Percentiles rank a stretch among this genome's conserved stretches.
Evolutionary conservation across 2,113 vertebrate genomes (phyloP).

Genomic region (Siniperca knerii): DNA sequence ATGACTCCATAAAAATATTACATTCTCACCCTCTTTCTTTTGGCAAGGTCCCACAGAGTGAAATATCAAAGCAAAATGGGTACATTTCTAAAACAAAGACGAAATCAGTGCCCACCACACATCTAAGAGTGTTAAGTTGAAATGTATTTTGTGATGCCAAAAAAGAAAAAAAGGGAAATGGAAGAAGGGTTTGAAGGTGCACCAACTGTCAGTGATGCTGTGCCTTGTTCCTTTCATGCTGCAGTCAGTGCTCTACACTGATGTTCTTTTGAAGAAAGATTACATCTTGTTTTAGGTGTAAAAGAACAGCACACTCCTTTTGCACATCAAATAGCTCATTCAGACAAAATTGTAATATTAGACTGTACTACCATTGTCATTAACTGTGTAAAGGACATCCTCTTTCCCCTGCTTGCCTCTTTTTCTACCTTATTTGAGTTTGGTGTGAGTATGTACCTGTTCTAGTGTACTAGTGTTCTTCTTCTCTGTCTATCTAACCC

Average conservation of each 20-base stretch:
- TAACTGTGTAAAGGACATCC: constrained; percentile 46
- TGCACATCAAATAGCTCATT: constrained; percentile 69
- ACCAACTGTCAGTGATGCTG: constrained; percentile 63
- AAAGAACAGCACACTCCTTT: constrained; percentile 67
- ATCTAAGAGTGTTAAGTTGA: constrained; percentile 66
- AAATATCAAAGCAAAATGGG: constrained; percentile 72
- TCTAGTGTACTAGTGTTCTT: constrained; percentile 59
- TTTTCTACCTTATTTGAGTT: constrained; percentile 37
- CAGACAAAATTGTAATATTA: constrained; percentile 57
- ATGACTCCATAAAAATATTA: constrained; percentile 46
- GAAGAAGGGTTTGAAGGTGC: constrained; percentile 61
- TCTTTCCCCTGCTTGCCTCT: constrained; percentile 36
- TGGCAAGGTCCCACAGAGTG: constrained; percentile 48
- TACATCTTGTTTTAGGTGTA: constrained; percentile 76
- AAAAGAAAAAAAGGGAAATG: constrained; percentile 50
- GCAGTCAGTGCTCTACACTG: constrained; percentile 52
- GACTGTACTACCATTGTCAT: constrained; percentile 50
- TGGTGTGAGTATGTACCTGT: constrained; percentile 52
- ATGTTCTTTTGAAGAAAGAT: constrained; percentile 74
- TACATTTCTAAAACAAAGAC: constrained; percentile 72
- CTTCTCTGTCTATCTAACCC: constrained; percentile 72
- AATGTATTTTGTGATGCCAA: constrained; percentile 58
- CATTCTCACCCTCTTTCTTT: constrained; percentile 48
- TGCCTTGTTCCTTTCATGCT: constrained; percentile 69
- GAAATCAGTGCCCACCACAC: constrained; percentile 69